Conservation (phyloP, 2,113 vertebrate genomes). For the Odocoileus virginianus region DNA sequence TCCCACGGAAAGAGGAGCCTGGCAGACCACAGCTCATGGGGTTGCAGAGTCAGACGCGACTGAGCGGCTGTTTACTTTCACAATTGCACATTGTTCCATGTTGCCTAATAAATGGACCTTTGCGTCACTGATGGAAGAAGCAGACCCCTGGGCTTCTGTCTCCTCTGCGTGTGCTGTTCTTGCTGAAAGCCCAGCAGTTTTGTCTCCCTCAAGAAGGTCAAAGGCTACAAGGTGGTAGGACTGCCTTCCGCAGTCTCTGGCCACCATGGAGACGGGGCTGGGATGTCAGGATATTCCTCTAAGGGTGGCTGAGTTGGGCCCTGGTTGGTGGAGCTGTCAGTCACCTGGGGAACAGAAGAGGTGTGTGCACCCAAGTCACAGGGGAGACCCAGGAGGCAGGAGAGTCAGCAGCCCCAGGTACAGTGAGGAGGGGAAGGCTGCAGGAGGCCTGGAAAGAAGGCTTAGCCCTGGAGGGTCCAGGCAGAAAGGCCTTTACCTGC, state of each 20-base stretch:
- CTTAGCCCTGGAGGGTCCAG: rapidly evolving
- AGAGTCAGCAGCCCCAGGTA: rapidly evolving
- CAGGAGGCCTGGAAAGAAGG: background rate
- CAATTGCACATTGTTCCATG: rapidly evolving
- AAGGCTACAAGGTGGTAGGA: rapidly evolving
- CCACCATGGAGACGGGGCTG: rapidly evolving
- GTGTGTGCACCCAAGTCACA: rapidly evolving
- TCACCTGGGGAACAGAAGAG: background rate
- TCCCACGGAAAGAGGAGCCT: background rate
- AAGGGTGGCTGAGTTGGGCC: rapidly evolving
- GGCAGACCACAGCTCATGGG: background rate
- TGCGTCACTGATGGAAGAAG: rapidly evolving
- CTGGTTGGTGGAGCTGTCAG: too few species aligned
- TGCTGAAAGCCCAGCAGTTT: background rate
- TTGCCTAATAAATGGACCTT: rapidly evolving
- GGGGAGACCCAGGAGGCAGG: background rate
- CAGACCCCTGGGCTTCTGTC: rapidly evolving
- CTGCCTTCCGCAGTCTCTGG: background rate
- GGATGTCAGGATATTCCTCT: rapidly evolving
- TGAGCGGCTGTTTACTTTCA: background rate
- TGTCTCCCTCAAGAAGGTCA: rapidly evolving
- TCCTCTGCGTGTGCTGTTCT: rapidly evolving
- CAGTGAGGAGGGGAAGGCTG: rapidly evolving
- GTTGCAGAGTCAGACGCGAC: background rate
- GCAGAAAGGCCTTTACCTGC: rapidly evolving